Conservation (phyloP, 2,797 vertebrate genomes). For the Oryzias dopingdopingensis region DNA sequence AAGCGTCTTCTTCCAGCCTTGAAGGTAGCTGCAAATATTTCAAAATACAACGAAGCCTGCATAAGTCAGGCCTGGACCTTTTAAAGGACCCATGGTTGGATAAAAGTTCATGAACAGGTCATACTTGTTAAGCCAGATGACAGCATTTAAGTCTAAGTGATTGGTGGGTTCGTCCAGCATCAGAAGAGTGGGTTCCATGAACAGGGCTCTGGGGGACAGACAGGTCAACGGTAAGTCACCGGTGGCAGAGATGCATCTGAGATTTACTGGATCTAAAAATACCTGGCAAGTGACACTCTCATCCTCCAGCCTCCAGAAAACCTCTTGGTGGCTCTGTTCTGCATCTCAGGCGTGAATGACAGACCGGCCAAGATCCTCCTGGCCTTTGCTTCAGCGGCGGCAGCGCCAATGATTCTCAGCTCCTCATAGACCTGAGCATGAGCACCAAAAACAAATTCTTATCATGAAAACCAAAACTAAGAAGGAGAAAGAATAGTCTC, state of each 20-base stretch:
- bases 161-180: constrained; percentile 95
- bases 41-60: background rate
- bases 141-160: constrained; percentile 91
- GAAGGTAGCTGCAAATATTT: constrained; percentile 82
- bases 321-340: constrained; percentile 89
- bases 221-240: background rate
- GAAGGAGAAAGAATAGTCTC: no score
- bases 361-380: constrained; percentile 89
- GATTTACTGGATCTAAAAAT: background rate
- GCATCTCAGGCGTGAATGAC: constrained; percentile 91
- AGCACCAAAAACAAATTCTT: background rate
- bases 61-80: no score
- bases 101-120: background rate
- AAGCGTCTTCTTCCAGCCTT: constrained; percentile 91
- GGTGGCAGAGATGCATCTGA: no score
- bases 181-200: constrained; percentile 91
- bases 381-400: constrained; percentile 88
- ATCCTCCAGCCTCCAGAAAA: constrained; percentile 95
- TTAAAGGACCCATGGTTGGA: background rate
- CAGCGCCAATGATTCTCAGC: constrained; percentile 83
- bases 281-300: constrained; percentile 94
- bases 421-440: constrained; percentile 86
- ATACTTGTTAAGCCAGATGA: constrained; percentile 97
- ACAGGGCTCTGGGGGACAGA: constrained; percentile 80
- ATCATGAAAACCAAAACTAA: background rate